phyloP scores from a whole-genome alignment of 2,888 invertebrate species.

The Dascillus cervinus region DNA sequence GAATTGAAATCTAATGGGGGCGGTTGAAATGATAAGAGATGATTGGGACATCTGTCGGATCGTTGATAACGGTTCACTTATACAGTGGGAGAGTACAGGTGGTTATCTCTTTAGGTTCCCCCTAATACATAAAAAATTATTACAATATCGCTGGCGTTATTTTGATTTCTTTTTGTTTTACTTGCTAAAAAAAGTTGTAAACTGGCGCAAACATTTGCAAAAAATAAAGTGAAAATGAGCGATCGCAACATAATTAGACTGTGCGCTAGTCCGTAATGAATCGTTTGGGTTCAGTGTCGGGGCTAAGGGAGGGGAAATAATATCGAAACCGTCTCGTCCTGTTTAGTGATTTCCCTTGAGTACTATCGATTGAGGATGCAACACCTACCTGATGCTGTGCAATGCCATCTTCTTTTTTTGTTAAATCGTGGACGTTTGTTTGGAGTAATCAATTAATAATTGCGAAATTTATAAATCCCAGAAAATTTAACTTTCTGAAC shows the following conservation, averaged over 20 bases:
- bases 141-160: too few species aligned
- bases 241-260: slow-evolving; percentile 25
- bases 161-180: too few species aligned
- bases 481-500: too few species aligned
- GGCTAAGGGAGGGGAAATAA: slow-evolving; percentile 22
- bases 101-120: slow-evolving; percentile 19
- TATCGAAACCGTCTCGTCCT: slow-evolving; percentile 25
- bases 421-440: too few species aligned
- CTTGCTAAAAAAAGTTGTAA: too few species aligned
- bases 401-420: slow-evolving; percentile 12
- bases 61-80: slow-evolving; percentile 18
- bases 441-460: too few species aligned
- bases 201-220: too few species aligned
- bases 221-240: too few species aligned
- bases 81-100: slow-evolving; percentile 24
- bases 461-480: too few species aligned
- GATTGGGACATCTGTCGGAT: slow-evolving; percentile 25
- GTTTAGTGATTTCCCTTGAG: slow-evolving; percentile 43
- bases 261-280: slow-evolving; percentile 26
- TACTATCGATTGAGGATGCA: slow-evolving; percentile 40
- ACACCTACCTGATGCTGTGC: slow-evolving; percentile 26
- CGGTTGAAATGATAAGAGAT: slow-evolving; percentile 18
- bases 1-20: neutral
- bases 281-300: slow-evolving; percentile 23
- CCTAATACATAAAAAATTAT: neutral